phyloP scores from a whole-genome alignment of 2,797 vertebrate species.

The Knipowitschia caucasica region DNA sequence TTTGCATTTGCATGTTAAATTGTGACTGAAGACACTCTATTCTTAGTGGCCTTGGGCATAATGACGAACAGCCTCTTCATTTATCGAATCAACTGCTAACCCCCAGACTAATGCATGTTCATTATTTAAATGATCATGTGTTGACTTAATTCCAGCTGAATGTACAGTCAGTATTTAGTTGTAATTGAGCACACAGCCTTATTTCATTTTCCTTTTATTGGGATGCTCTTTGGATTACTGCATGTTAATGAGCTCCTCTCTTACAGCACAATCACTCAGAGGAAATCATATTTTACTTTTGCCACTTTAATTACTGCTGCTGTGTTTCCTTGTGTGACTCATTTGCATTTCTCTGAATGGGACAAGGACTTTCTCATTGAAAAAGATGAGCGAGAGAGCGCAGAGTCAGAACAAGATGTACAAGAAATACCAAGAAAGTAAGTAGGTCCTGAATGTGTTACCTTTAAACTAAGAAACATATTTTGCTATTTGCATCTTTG shows the following conservation, averaged over 20 bases:
- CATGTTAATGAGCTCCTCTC: constrained; percentile 61
- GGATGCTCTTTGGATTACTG: constrained; percentile 59
- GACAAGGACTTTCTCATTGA: constrained; percentile 18
- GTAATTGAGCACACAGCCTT: constrained; percentile 27
- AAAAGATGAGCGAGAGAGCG: background rate
- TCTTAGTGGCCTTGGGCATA: background rate
- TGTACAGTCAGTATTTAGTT: constrained; percentile 21
- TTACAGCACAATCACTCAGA: constrained; percentile 54
- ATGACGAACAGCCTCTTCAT: constrained; percentile 8
- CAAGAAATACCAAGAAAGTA: constrained; percentile 23
- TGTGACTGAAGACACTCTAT: background rate
- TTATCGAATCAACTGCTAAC: constrained; percentile 8
- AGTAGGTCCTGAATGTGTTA: background rate
- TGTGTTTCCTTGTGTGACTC: constrained; percentile 44
- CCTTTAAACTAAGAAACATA: no score
- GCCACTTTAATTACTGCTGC: constrained; percentile 55
- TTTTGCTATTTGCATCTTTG: no score
- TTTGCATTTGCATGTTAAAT: background rate
- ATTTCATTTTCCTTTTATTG: constrained; percentile 42
- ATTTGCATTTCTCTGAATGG: constrained; percentile 43
- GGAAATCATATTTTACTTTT: constrained; percentile 57
- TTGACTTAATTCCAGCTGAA: constrained; percentile 1
- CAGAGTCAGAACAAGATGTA: background rate
- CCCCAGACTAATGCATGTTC: constrained; percentile 8
- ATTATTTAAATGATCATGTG: constrained; percentile 27